Evolutionary conservation across 2,113 vertebrate genomes (phyloP).

Genomic region (Pteruthius melanotis): DNA sequence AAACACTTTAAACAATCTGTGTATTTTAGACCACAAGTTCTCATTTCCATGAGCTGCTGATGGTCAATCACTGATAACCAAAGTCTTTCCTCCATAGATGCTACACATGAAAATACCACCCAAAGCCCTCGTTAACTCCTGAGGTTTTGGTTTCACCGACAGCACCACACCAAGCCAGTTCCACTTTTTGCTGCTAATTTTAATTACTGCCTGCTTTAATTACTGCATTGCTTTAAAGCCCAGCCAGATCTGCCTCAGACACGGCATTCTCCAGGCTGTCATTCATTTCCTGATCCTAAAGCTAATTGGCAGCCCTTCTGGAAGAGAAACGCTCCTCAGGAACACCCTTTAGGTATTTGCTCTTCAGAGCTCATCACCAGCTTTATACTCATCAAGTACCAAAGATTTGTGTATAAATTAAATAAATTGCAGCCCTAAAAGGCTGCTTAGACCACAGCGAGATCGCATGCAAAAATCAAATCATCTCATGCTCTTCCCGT

Average conservation of each 20-base stretch:
- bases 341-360: neutral
- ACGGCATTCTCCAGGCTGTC: neutral
- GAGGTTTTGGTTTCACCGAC: neutral
- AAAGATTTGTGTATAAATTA: slow-evolving; percentile 26
- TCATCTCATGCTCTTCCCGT: accelerated
- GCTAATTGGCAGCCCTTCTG: neutral
- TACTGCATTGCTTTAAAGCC: slow-evolving; percentile 4
- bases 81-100: neutral
- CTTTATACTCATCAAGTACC: neutral
- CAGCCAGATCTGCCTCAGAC: neutral
- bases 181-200: slow-evolving; percentile 24
- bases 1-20: neutral
- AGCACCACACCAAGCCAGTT: neutral
- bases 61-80: neutral
- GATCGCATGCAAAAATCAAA: neutral
- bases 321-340: neutral
- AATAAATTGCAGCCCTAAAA: neutral
- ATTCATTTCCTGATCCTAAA: neutral
- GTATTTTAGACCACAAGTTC: neutral
- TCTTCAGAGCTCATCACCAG: neutral
- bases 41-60: neutral
- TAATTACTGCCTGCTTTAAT: neutral
- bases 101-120: neutral
- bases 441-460: neutral
- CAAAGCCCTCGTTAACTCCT: neutral